Conservation (phyloP, 1,140 invertebrate species). For the Eumeta japonica region DNA sequence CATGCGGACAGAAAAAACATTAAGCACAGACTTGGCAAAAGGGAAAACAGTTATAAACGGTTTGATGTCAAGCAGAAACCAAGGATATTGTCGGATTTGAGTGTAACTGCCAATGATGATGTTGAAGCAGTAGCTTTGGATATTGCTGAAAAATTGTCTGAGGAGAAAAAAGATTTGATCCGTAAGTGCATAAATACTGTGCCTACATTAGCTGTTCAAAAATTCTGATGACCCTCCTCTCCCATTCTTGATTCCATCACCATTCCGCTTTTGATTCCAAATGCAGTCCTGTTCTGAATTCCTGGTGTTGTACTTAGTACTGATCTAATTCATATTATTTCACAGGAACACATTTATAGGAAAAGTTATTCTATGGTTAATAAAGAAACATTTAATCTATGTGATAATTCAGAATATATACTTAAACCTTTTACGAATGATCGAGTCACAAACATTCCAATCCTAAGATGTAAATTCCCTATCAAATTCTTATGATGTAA, state of each 20-base stretch:
- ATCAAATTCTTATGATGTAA: too few species aligned
- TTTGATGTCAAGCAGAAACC: conserved; percentile 51
- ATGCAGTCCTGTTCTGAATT: too few species aligned
- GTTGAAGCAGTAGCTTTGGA: conserved; percentile 65
- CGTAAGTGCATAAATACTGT: conserved; percentile 59
- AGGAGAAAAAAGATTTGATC: conserved; percentile 70
- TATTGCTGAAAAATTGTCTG: conserved; percentile 68
- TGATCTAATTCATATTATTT: too few species aligned
- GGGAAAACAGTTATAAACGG: conserved; percentile 48
- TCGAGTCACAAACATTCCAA: too few species aligned
- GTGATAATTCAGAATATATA: too few species aligned
- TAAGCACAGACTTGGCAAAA: conserved; percentile 60
- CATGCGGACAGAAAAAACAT: conserved; percentile 60
- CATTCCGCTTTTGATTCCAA: too few species aligned
- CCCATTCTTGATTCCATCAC: background rate
- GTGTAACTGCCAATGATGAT: conserved; percentile 49
- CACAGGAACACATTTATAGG: too few species aligned
- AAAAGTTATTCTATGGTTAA: too few species aligned
- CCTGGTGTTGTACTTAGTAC: too few species aligned
- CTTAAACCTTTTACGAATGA: too few species aligned
- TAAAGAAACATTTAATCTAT: too few species aligned
- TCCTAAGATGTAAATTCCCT: too few species aligned
- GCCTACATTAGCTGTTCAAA: background rate
- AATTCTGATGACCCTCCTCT: background rate
- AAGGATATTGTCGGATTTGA: conserved; percentile 58